phyloP scores from a whole-genome alignment of 2,888 invertebrate genomes.

The Drosophila ezoana region DNA sequence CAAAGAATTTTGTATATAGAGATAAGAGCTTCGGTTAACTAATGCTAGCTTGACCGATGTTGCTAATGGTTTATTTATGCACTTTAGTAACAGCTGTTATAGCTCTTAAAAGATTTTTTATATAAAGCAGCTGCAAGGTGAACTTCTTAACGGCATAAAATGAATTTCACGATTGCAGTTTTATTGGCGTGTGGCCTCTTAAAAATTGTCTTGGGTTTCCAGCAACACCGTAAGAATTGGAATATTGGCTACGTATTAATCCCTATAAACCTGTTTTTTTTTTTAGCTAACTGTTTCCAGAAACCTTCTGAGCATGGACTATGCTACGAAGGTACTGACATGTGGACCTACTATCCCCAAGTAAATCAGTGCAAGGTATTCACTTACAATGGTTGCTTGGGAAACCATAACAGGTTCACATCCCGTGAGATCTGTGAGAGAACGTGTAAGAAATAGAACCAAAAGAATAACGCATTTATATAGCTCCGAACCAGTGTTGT shows the following conservation, averaged over 20 bases:
- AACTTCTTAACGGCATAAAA: not conserved
- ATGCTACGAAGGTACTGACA: not conserved
- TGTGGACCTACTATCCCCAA: not conserved
- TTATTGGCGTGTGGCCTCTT: not conserved
- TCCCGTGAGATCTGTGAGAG: not conserved
- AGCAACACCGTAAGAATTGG: not conserved
- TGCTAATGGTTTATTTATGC: too few species aligned
- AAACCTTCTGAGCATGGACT: not conserved
- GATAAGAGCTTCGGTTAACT: too few species aligned
- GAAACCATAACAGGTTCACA: not conserved
- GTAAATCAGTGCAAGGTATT: not conserved
- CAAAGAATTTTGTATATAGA: too few species aligned
- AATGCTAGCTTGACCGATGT: too few species aligned
- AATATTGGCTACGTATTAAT: not conserved
- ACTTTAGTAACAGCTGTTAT: too few species aligned
- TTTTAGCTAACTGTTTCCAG: too few species aligned
- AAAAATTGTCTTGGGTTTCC: not conserved
- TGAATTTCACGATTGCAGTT: not conserved
- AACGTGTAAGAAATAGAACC: not conserved
- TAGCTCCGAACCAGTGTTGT: too few species aligned
- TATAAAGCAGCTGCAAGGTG: not conserved
- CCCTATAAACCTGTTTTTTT: too few species aligned
- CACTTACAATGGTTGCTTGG: not conserved
- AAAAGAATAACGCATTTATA: too few species aligned
- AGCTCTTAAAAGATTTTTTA: too few species aligned